A percentile compares a stretch with the other conserved stretches of the same genome.
Evolutionary conservation across 1,140 invertebrate genomes (phyloP).

Genomic region (Ips typographus): DNA sequence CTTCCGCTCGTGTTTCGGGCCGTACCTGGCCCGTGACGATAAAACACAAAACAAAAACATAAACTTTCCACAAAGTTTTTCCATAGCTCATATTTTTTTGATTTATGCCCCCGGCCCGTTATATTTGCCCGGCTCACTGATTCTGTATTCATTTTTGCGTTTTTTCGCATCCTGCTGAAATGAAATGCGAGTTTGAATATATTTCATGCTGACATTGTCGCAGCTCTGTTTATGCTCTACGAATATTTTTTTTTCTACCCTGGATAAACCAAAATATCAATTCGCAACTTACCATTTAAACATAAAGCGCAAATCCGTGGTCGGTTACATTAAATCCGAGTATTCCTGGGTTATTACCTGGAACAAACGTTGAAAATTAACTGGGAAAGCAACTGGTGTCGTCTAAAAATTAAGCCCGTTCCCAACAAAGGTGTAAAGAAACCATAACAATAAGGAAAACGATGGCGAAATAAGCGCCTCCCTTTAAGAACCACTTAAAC

Average conservation of each 20-base stretch:
- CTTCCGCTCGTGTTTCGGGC: too few species aligned
- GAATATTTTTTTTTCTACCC: slow-evolving; percentile 17
- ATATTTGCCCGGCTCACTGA: slow-evolving; percentile 32
- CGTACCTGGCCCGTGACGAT: slow-evolving; percentile 17
- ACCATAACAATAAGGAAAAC: slow-evolving; percentile 27
- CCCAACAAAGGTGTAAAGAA: slow-evolving; percentile 5
- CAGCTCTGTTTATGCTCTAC: slow-evolving; percentile 19
- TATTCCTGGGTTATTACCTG: too few species aligned
- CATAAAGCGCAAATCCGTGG: not conserved
- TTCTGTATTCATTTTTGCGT: slow-evolving; percentile 34
- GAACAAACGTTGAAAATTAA: too few species aligned
- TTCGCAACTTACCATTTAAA: slow-evolving; percentile 3
- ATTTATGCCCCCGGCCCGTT: slow-evolving; percentile 21
- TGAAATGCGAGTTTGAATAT: slow-evolving; percentile 33
- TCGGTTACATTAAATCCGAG: too few species aligned
- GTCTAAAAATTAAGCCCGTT: too few species aligned
- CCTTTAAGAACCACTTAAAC: slow-evolving; percentile 38
- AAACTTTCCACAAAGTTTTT: slow-evolving; percentile 29
- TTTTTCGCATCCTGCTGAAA: slow-evolving; percentile 31
- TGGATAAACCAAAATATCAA: not conserved
- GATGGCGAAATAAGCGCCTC: slow-evolving; percentile 27
- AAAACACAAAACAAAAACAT: slow-evolving; percentile 24
- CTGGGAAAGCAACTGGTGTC: too few species aligned
- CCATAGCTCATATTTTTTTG: slow-evolving; percentile 31
- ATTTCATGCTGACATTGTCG: slow-evolving; percentile 29